These are phyloP conservation scores for Rhagoletis zephyria DNA, from an alignment of 1,140 invertebrate species.

Conservation along the genomic window DNA sequence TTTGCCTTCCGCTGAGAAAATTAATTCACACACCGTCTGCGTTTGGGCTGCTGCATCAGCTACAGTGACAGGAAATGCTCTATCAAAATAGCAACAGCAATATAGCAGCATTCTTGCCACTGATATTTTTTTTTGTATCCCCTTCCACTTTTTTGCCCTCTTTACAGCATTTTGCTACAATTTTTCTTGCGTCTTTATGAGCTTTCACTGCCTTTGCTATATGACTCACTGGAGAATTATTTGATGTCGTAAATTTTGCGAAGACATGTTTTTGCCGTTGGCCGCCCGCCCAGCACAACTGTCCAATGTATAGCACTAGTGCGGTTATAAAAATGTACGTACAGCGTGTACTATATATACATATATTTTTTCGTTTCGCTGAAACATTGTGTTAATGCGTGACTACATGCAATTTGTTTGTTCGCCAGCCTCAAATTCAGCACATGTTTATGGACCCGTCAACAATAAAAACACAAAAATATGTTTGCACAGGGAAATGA, in stretches of 20 bases:
- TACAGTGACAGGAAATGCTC: neutral
- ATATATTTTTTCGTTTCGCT: no score
- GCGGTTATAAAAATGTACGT: neutral
- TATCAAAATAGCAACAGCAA: neutral
- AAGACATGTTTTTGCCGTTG: neutral
- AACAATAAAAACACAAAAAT: neutral
- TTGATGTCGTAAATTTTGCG: neutral
- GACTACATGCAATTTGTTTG: neutral
- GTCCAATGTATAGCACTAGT: neutral
- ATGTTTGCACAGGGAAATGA: neutral
- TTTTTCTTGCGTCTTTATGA: neutral
- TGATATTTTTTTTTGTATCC: neutral
- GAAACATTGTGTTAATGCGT: neutral
- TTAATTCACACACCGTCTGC: neutral
- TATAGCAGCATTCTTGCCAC: neutral
- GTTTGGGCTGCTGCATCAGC: neutral
- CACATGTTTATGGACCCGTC: neutral
- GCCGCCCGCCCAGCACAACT: no score
- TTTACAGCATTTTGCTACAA: neutral
- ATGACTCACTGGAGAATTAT: neutral
- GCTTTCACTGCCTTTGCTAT: neutral
- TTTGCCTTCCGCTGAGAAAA: neutral
- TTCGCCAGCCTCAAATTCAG: neutral
- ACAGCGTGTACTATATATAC: neutral
- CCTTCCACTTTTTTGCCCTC: neutral